phyloP scores from a whole-genome alignment of 2,888 invertebrate species.

The Nomada ruficornis region DNA sequence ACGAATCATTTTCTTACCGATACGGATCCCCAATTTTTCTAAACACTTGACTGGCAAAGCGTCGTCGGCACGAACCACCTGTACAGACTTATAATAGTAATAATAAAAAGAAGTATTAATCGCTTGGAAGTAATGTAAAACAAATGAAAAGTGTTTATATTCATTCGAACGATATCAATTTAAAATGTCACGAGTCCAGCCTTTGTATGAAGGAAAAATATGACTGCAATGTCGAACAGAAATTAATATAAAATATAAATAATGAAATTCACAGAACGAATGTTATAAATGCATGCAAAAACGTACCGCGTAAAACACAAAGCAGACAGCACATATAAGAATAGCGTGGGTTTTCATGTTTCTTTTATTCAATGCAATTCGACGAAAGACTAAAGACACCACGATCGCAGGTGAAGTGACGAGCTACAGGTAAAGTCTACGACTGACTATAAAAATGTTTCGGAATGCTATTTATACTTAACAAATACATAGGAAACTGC shows the following conservation, averaged over 20 bases:
- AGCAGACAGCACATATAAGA: conserved; percentile 10
- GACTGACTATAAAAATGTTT: conserved; percentile 11
- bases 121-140: background rate
- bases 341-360: conserved; percentile 8
- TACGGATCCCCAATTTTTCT: background rate
- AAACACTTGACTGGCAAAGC: background rate
- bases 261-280: no score
- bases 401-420: background rate
- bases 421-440: background rate
- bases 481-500: background rate
- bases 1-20: background rate
- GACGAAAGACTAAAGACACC: background rate
- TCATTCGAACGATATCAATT: background rate
- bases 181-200: no score
- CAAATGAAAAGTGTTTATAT: background rate
- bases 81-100: background rate
- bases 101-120: no score
- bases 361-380: no score
- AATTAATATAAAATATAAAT: no score
- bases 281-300: background rate
- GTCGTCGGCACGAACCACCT: conserved; percentile 10
- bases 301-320: conserved; percentile 14
- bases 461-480: conserved; percentile 32
- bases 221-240: no score
- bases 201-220: no score